These are phyloP conservation scores for Pantherophis alleghaniensis DNA, from an alignment of 2,797 vertebrate species.

Conservation along the genomic window DNA sequence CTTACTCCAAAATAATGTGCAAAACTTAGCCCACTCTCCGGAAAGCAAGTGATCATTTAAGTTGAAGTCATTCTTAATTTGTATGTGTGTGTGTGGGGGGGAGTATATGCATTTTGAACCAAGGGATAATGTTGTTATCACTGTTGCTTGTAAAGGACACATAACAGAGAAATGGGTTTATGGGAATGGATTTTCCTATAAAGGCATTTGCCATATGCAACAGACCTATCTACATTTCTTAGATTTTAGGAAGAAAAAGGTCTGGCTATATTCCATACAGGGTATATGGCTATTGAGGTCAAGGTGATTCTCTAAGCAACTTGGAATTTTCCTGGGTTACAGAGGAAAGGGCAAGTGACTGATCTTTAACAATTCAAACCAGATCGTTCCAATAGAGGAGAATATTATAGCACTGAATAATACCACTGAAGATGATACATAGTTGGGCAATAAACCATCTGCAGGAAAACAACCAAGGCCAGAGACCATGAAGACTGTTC, in stretches of 20 bases:
- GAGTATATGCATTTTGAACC: neutral
- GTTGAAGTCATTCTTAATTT: neutral
- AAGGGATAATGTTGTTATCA: neutral
- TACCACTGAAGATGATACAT: neutral
- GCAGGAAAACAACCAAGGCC: neutral
- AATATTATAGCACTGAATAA: neutral
- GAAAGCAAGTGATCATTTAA: neutral
- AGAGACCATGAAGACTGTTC: neutral
- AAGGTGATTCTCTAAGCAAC: neutral
- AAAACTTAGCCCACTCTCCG: neutral
- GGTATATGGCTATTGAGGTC: neutral
- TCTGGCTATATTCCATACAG: neutral
- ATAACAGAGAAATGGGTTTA: neutral
- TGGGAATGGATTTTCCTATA: neutral
- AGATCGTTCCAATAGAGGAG: neutral
- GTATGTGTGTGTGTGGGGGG: neutral
- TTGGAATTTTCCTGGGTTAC: neutral
- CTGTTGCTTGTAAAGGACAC: neutral
- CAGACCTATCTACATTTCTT: neutral
- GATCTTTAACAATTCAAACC: neutral
- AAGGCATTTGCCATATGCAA: neutral
- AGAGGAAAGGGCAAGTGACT: neutral
- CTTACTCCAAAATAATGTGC: neutral
- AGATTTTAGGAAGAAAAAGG: neutral
- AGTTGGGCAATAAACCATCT: neutral